phyloP scores from a whole-genome alignment of 2,113 vertebrate species.

The Aptenodytes forsteri region DNA sequence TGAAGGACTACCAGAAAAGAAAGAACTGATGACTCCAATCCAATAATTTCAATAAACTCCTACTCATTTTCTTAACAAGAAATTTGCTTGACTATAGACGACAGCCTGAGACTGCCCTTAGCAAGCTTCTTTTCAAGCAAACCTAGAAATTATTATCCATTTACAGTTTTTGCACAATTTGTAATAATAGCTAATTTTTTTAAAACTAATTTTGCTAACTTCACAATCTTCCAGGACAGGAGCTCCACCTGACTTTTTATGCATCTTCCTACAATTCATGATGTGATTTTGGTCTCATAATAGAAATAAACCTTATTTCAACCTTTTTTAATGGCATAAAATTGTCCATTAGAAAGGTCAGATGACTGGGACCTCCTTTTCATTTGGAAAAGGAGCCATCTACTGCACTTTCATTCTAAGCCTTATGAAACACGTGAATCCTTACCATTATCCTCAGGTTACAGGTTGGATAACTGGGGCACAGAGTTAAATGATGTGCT shows the following conservation, averaged over 20 bases:
- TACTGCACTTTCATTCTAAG: neutral
- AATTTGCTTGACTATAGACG: constrained; percentile 4
- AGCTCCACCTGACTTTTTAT: neutral
- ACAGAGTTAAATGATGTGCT: neutral
- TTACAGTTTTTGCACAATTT: neutral
- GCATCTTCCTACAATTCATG: neutral
- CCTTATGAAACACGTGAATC: neutral
- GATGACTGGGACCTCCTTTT: neutral
- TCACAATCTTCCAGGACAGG: neutral
- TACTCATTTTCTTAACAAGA: constrained; percentile 22
- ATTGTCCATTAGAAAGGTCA: neutral
- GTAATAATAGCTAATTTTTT: neutral
- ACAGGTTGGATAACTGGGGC: neutral
- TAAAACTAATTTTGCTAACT: neutral
- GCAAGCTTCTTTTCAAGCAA: neutral
- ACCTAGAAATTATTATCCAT: neutral
- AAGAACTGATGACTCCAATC: neutral
- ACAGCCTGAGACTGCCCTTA: neutral
- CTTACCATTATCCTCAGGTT: neutral
- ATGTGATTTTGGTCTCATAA: neutral
- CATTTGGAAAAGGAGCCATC: neutral
- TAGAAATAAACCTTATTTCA: neutral
- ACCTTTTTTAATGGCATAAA: neutral
- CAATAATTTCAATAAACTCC: constrained; percentile 7
- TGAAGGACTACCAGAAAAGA: constrained; percentile 16